A percentile compares a stretch with the other conserved stretches of the same genome.
These are phyloP conservation scores for Brienomyrus longianalis DNA, from an alignment of 2,113 vertebrate species.

Conservation along the genomic window DNA sequence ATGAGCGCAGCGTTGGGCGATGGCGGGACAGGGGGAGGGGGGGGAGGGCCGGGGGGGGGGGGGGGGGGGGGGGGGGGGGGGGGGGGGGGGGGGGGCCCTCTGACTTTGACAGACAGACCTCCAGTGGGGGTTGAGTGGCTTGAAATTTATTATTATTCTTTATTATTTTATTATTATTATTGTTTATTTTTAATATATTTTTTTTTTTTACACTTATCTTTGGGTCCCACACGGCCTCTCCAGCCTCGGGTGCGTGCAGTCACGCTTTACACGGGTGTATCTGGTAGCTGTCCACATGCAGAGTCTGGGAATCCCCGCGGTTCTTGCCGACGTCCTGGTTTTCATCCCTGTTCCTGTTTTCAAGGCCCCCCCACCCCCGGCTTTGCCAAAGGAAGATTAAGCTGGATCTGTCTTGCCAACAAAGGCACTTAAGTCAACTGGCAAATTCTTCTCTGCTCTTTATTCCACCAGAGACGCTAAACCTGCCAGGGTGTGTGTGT, in stretches of 20 bases:
- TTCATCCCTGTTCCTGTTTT: not conserved
- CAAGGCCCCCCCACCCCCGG: slow-evolving; percentile 14
- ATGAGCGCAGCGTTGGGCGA: too few relatives aligned
- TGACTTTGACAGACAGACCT: slow-evolving; percentile 31
- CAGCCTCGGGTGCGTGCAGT: not conserved
- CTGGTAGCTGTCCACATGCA: slow-evolving; percentile 45
- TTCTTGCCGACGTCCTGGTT: not conserved
- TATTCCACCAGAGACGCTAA: slow-evolving; percentile 20
- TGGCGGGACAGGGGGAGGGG: too few relatives aligned
- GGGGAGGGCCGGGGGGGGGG: not conserved
- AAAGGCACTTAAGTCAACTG: slow-evolving; percentile 6
- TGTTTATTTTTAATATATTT: slow-evolving; percentile 9
- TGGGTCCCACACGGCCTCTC: not conserved
- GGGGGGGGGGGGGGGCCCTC: not conserved
- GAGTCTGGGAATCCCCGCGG: slow-evolving; percentile 60
- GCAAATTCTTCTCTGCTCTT: not conserved
- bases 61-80: not conserved
- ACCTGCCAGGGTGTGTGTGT: slow-evolving; percentile 31
- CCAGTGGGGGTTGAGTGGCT: slow-evolving; percentile 35
- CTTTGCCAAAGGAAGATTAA: slow-evolving; percentile 30
- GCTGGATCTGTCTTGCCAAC: not conserved
- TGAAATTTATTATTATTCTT: slow-evolving; percentile 25
- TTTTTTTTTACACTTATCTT: slow-evolving; percentile 33
- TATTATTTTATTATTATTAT: slow-evolving; percentile 21
- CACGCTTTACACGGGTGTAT: not conserved